Evolutionary conservation across 2,797 vertebrate species (phyloP), one percentile per base, ranked within the genome.

Genomic region (Bovichtus diacanthus): DNA sequence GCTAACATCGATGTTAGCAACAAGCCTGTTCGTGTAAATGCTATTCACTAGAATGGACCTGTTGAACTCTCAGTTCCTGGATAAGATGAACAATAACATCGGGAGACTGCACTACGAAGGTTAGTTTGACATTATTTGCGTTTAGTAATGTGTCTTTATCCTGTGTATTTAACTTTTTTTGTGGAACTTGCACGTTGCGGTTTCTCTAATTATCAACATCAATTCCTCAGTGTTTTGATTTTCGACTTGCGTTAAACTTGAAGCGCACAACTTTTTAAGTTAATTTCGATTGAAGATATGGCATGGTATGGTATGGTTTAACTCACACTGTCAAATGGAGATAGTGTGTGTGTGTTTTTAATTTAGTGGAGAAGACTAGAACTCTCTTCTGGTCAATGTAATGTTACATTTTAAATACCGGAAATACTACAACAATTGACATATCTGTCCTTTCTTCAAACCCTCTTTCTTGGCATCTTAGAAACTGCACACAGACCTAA

Each of bases 61-160:
- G 96, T 95, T 99, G 96, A 98, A 98, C 95, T 96, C 96, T 94
- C 97, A 97, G 93, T 97, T 97, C 94, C 92, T 99, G 97, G 97
- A 99, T 96, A 98, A 98, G 95, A 98, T 99, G 98, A 98, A 97
- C 96, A 98, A 98, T 94, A 98, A 97, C 82, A 97, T 99, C 74
- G 96, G 97, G 88, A 96, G 97, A 90, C 96, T 99, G 86, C 97
- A 97, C 94, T 98, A 97, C 16, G 97, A 98, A 95, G 97, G 97
- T 98, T 90, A 89, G 59, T 78, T 62, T 62, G 0, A 2, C 21
- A 1, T 9, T 0, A 2, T 61, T 13, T 25, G 0, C 4, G 9
- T 15, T n/a, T n/a, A n/a, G n/a, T n/a, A n/a, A n/a, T n/a, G n/a
- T n/a, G 5, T n/a, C 0, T 18, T 5, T 23, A 6, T 18, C 6